These are phyloP conservation scores for Tenthredo scrophulariae DNA, from an alignment of 2,888 invertebrate genomes.

Conservation along the genomic window DNA sequence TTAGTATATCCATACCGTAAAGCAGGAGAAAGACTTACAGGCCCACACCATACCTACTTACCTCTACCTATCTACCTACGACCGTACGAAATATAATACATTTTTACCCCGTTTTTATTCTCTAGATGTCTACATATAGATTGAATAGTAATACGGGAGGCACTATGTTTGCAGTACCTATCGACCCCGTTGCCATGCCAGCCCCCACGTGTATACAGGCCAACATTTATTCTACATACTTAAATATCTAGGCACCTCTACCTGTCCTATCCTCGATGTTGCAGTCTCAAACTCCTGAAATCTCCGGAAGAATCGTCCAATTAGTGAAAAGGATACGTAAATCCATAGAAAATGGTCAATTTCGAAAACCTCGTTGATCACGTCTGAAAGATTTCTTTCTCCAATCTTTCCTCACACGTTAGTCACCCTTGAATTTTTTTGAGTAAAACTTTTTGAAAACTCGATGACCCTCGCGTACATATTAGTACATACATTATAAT, in stretches of 20 bases:
- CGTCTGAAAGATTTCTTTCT: neutral
- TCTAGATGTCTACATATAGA: constrained; percentile 32
- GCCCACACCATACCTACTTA: neutral
- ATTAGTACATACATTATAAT: neutral
- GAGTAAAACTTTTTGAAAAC: neutral
- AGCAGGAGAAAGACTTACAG: neutral
- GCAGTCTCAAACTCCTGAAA: neutral
- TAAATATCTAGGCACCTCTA: constrained; percentile 12
- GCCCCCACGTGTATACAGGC: constrained; percentile 73
- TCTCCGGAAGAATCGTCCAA: neutral
- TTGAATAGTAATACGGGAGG: constrained; percentile 48
- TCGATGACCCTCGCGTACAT: neutral
- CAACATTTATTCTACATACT: constrained; percentile 32
- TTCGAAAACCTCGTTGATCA: neutral
- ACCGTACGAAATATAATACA: neutral
- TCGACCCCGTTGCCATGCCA: constrained; percentile 78
- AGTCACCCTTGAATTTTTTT: neutral
- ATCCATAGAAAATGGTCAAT: neutral
- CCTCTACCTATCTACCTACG: neutral
- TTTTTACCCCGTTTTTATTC: constrained; percentile 26
- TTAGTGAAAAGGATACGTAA: neutral
- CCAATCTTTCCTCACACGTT: neutral
- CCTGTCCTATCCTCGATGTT: neutral
- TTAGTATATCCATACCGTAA: neutral
- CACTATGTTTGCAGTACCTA: constrained; percentile 65